Conservation (phyloP, 2,113 vertebrate genomes). For the Grantiella picta region DNA sequence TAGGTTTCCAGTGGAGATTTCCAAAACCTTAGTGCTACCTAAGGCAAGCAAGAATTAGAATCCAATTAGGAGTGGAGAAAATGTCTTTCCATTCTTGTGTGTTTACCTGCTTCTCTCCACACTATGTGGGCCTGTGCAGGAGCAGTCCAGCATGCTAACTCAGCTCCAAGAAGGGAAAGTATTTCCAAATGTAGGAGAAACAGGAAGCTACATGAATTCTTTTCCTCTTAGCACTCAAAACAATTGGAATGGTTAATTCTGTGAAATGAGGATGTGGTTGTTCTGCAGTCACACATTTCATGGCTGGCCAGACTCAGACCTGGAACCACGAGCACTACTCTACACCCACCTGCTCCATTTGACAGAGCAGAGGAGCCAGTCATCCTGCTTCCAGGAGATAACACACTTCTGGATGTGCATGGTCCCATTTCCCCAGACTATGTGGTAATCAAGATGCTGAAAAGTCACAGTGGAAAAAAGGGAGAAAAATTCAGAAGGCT, state of each 20-base stretch:
- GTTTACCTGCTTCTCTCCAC: not conserved
- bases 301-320: not conserved
- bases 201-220: not conserved
- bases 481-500: not conserved
- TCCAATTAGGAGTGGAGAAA: not conserved
- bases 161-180: not conserved
- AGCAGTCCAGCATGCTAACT: not conserved
- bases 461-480: not conserved
- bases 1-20: not conserved
- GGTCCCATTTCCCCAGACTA: not conserved
- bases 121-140: not conserved
- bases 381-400: not conserved
- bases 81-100: not conserved
- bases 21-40: not conserved
- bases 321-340: not conserved
- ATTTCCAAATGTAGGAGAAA: not conserved
- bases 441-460: not conserved
- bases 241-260: not conserved
- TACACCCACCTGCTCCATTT: not conserved
- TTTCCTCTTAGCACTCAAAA: not conserved
- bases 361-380: not conserved
- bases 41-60: not conserved
- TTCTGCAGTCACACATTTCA: not conserved
- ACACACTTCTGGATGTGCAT: not conserved
- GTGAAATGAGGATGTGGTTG: not conserved